Evolutionary conservation across 2,113 vertebrate species (phyloP).

Genomic region (Dipodomys stephensi): DNA sequence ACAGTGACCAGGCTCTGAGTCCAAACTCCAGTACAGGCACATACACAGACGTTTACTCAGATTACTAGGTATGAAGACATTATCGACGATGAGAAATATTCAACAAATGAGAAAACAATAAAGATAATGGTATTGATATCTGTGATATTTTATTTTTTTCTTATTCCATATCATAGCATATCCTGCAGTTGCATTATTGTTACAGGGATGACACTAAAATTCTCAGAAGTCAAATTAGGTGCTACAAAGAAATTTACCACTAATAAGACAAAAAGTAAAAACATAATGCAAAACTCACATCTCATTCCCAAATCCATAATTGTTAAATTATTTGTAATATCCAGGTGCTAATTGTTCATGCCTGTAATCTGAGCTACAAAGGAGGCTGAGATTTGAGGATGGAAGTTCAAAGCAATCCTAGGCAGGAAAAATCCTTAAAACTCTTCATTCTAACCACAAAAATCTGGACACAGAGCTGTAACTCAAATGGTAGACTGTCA

Average conservation of each 20-base stretch:
- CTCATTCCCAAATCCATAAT: background rate
- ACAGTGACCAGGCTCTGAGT: too few relatives aligned
- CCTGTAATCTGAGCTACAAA: too few relatives aligned
- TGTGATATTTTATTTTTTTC: background rate
- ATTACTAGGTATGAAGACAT: too few relatives aligned
- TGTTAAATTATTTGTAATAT: background rate
- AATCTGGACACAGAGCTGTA: too few relatives aligned
- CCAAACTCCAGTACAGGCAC: too few relatives aligned
- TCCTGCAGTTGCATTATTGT: background rate
- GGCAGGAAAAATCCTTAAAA: too few relatives aligned
- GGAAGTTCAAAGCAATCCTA: too few relatives aligned
- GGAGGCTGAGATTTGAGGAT: too few relatives aligned
- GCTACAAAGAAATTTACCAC: background rate
- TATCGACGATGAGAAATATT: background rate
- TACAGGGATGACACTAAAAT: background rate
- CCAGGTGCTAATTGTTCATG: too few relatives aligned
- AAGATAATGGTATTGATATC: background rate
- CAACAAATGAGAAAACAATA: background rate
- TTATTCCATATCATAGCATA: background rate
- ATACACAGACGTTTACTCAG: too few relatives aligned
- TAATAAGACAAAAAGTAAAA: background rate
- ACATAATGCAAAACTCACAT: background rate
- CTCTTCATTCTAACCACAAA: too few relatives aligned
- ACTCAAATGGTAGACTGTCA: too few relatives aligned
- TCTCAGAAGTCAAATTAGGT: background rate